phyloP scores from a whole-genome alignment of 2,797 vertebrate species.

The Pseudopleuronectes americanus region DNA sequence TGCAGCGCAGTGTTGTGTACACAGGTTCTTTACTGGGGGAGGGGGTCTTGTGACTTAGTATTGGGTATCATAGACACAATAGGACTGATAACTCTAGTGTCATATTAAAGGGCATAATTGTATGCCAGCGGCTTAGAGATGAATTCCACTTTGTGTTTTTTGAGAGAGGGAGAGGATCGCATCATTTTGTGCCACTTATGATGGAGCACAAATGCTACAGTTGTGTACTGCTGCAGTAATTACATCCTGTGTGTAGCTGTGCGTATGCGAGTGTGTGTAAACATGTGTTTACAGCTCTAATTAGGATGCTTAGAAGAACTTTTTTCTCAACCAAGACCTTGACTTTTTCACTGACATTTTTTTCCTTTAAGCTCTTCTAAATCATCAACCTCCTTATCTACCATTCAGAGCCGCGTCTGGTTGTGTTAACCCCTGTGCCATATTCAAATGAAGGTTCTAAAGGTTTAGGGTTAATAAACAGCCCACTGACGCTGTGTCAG shows the following conservation, averaged over 20 bases:
- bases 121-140: constrained; percentile 45
- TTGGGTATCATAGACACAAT: constrained; percentile 66
- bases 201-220: constrained; percentile 31
- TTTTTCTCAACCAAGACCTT: constrained; percentile 19
- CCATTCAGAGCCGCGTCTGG: constrained; percentile 6
- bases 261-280: constrained; percentile 31
- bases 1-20: constrained; percentile 31
- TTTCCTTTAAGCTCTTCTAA: constrained; percentile 32
- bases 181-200: constrained; percentile 49
- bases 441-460: constrained; percentile 64
- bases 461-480: constrained; percentile 74
- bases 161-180: constrained; percentile 37
- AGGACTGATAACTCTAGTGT: constrained; percentile 54
- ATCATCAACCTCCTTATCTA: constrained; percentile 45
- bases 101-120: constrained; percentile 56
- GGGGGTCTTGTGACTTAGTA: constrained; percentile 54
- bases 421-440: constrained; percentile 34
- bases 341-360: constrained; percentile 20
- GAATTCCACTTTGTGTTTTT: constrained; percentile 48
- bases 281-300: constrained; percentile 53
- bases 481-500: constrained; percentile 38
- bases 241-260: constrained; percentile 59
- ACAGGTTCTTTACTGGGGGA: constrained; percentile 49
- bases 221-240: constrained; percentile 56
- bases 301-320: constrained; percentile 65